Conservation (phyloP, 2,113 vertebrate genomes). For the Thalassoma bifasciatum region DNA sequence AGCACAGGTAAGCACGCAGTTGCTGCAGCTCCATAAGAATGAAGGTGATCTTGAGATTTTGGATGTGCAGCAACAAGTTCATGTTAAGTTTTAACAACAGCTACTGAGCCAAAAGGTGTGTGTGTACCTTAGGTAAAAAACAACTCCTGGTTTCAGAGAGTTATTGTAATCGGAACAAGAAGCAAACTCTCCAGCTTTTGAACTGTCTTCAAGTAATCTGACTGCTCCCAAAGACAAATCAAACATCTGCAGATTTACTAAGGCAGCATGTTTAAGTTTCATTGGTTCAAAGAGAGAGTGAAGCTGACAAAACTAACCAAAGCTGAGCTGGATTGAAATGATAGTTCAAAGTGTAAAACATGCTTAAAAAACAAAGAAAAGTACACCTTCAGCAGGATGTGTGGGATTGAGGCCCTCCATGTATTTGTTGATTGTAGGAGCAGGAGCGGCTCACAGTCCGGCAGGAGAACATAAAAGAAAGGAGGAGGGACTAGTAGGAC, state of each 20-base stretch:
- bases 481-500: slow-evolving; percentile 63
- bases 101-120: neutral
- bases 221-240: neutral
- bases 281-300: neutral
- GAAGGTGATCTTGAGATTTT: neutral
- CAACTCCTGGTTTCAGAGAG: neutral
- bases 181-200: neutral
- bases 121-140: neutral
- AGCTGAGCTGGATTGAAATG: neutral
- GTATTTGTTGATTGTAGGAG: slow-evolving; percentile 52
- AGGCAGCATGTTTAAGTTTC: neutral
- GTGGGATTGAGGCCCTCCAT: slow-evolving; percentile 56
- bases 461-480: slow-evolving; percentile 53
- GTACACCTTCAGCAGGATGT: slow-evolving; percentile 51
- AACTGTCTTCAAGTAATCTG: neutral
- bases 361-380: slow-evolving; percentile 36
- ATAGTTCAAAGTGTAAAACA: slow-evolving; percentile 19
- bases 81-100: neutral
- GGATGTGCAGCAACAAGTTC: neutral
- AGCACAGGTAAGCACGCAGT: neutral
- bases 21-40: neutral
- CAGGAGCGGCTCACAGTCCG: slow-evolving; percentile 43
- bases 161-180: neutral
- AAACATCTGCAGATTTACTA: neutral
- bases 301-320: neutral